Percentiles rank a stretch among this genome's conserved stretches.
Evolutionary conservation across 2,113 vertebrate genomes (phyloP).

Genomic region (Nothocercus julius): DNA sequence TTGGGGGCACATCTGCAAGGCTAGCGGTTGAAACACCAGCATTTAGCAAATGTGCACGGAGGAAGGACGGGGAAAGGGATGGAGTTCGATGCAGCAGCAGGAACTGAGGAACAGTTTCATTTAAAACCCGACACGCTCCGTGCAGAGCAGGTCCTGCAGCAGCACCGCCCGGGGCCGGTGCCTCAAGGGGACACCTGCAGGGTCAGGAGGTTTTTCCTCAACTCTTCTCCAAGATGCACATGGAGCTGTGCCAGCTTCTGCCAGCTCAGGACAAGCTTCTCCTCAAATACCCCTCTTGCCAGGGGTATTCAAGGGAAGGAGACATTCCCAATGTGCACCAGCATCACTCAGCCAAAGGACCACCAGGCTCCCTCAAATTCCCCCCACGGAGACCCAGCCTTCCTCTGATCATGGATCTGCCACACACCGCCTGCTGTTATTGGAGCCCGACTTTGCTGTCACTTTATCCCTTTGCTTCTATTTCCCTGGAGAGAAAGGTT

Average conservation of each 20-base stretch:
- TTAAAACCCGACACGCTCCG: not conserved
- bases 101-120: not conserved
- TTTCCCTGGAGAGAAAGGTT: constrained; percentile 27
- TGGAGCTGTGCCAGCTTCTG: not conserved
- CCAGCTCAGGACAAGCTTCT: not conserved
- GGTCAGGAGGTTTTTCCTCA: not conserved
- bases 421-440: not conserved
- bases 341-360: not conserved
- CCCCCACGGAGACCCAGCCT: not conserved
- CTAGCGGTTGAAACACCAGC: not conserved
- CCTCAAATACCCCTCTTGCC: not conserved
- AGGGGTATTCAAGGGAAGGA: not conserved
- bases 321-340: not conserved
- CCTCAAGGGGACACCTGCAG: rapidly evolving
- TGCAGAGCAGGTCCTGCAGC: not conserved
- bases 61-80: not conserved
- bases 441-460: not conserved
- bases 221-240: not conserved
- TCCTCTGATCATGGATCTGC: constrained; percentile 41
- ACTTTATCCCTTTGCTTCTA: constrained; percentile 33
- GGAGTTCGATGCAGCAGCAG: rapidly evolving
- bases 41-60: rapidly evolving
- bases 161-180: not conserved
- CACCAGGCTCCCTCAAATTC: not conserved
- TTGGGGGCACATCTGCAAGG: not conserved